Conservation (phyloP, 1,140 invertebrate genomes). For the Yoshiicerus persimilis region DNA sequence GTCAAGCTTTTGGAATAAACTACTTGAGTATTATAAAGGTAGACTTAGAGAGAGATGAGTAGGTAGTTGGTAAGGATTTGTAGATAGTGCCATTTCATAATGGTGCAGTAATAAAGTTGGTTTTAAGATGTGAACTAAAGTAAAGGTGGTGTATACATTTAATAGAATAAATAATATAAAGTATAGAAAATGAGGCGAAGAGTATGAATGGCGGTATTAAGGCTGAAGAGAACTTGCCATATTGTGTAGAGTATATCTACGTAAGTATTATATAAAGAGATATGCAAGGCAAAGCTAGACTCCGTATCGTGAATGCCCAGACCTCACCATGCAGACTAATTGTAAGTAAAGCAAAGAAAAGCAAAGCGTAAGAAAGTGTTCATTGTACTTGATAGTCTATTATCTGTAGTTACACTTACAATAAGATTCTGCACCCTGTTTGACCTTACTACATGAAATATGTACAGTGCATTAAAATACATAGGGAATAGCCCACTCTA, state of each 20-base stretch:
- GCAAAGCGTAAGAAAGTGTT: not conserved
- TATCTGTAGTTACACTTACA: not conserved
- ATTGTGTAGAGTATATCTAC: not conserved
- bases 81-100: not conserved
- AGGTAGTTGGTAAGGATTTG: not conserved
- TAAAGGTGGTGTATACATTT: too few species aligned
- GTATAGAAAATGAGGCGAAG: not conserved
- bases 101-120: not conserved
- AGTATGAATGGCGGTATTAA: not conserved
- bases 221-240: not conserved
- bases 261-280: constrained; percentile 1
- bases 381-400: constrained; percentile 4
- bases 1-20: too few species aligned
- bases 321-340: not conserved
- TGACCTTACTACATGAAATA: not conserved
- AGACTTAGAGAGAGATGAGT: not conserved
- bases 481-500: not conserved
- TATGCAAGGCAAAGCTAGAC: not conserved
- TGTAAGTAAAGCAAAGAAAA: not conserved
- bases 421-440: not conserved
- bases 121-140: too few species aligned
- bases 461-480: not conserved
- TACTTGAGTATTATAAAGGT: too few species aligned
- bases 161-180: not conserved
- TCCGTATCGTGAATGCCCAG: not conserved